These are phyloP conservation scores for Myrmecobius fasciatus DNA, from an alignment of 2,113 vertebrate species.

Conservation along the genomic window DNA sequence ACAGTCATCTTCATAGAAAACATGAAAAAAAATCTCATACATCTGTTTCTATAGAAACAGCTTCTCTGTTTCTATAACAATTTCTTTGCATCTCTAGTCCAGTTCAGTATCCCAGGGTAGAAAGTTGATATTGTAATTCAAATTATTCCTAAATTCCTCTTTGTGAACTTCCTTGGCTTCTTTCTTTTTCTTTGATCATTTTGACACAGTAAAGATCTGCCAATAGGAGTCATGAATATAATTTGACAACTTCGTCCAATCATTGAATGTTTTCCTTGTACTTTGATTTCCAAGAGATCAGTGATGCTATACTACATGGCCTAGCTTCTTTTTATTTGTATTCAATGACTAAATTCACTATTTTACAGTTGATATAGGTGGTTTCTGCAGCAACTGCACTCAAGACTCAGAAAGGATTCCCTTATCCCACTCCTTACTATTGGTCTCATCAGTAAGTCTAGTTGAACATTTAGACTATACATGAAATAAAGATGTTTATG, in stretches of 20 bases:
- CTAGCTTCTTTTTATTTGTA: neutral
- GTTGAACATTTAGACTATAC: neutral
- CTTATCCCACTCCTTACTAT: neutral
- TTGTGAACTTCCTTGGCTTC: neutral
- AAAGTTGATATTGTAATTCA: neutral
- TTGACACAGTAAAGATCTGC: neutral
- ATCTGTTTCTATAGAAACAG: neutral
- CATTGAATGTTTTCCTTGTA: neutral
- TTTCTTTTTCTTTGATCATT: neutral
- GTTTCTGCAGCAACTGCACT: conserved; percentile 40
- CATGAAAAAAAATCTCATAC: neutral
- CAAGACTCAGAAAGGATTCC: neutral
- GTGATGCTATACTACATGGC: accelerated
- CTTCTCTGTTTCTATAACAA: conserved; percentile 8
- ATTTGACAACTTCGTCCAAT: neutral
- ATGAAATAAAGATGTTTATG: neutral
- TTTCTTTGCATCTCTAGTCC: neutral
- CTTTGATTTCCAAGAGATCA: neutral
- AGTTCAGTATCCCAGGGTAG: neutral
- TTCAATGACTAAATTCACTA: conserved; percentile 1
- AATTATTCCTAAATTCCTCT: neutral
- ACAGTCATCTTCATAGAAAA: neutral
- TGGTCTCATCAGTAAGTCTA: neutral
- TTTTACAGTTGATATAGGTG: conserved; percentile 19
- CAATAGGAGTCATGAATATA: neutral